Evolutionary conservation across 2,113 vertebrate species (phyloP).

Genomic region (Melanotaenia duboulayi): DNA sequence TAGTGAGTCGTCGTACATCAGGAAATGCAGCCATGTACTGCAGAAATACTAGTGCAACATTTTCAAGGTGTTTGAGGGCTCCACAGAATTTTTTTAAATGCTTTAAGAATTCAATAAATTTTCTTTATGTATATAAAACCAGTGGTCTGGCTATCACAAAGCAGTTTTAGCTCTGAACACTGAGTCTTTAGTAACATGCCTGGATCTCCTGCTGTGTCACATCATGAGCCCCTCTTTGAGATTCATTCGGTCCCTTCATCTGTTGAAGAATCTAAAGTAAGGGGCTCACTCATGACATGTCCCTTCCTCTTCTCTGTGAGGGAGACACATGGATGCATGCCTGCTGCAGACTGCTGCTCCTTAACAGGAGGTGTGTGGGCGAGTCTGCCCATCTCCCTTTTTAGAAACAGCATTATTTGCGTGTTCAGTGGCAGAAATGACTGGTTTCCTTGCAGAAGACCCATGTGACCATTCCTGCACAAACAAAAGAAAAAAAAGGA

Average conservation of each 20-base stretch:
- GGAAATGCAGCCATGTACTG: constrained; percentile 38
- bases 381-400: constrained; percentile 74
- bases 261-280: constrained; percentile 60
- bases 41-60: constrained; percentile 16
- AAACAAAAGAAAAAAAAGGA: constrained; percentile 62
- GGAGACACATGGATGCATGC: constrained; percentile 61
- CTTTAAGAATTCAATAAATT: constrained; percentile 20
- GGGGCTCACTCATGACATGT: constrained; percentile 62
- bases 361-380: constrained; percentile 81
- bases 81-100: constrained; percentile 8
- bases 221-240: constrained; percentile 56
- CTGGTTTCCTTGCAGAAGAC: constrained; percentile 74
- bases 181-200: constrained; percentile 38
- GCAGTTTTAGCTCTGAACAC: constrained; percentile 43
- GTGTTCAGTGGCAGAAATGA: constrained; percentile 77
- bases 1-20: constrained; percentile 24
- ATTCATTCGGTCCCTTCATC: constrained; percentile 65
- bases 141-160: constrained; percentile 20
- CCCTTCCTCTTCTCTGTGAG: constrained; percentile 56
- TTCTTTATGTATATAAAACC: constrained; percentile 14
- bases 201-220: constrained; percentile 55
- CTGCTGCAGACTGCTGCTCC: constrained; percentile 62
- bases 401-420: constrained; percentile 80
- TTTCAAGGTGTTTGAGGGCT: neutral
- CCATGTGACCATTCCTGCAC: constrained; percentile 70